Evolutionary conservation across 2,113 vertebrate genomes (phyloP).

Genomic region (Mohoua ochrocephala): DNA sequence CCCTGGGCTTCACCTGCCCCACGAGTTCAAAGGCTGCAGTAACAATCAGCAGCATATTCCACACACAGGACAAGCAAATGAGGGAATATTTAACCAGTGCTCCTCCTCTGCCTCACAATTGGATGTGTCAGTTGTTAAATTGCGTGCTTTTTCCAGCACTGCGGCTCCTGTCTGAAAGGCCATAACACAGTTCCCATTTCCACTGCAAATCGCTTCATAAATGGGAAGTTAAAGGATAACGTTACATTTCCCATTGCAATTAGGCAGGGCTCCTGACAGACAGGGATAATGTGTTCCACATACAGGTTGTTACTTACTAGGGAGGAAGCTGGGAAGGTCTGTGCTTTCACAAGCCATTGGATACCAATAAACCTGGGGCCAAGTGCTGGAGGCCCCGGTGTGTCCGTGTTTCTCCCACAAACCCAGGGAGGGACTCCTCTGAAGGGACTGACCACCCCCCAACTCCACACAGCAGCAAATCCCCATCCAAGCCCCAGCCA

Average conservation of each 20-base stretch:
- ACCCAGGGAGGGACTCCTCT: not conserved
- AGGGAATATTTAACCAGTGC: slow-evolving; percentile 43
- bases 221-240: slow-evolving; percentile 45
- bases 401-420: not conserved
- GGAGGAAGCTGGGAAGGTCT: not conserved
- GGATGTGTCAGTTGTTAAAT: slow-evolving; percentile 74
- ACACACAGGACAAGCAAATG: not conserved
- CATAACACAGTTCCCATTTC: not conserved
- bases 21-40: not conserved
- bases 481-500: not conserved
- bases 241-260: slow-evolving; percentile 11
- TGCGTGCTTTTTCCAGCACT: slow-evolving; percentile 63
- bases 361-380: not conserved
- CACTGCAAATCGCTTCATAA: slow-evolving; percentile 56
- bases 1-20: not conserved
- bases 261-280: slow-evolving; percentile 10
- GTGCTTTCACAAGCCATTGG: not conserved
- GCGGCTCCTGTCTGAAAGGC: slow-evolving; percentile 36
- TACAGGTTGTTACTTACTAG: slow-evolving; percentile 1
- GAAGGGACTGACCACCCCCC: not conserved
- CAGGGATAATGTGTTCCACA: not conserved
- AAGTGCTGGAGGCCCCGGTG: not conserved
- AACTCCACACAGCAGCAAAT: not conserved
- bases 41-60: slow-evolving; percentile 19
- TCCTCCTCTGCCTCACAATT: slow-evolving; percentile 58